phyloP scores from a whole-genome alignment of 2,888 invertebrate genomes.

The Epistrophe grossulariae region DNA sequence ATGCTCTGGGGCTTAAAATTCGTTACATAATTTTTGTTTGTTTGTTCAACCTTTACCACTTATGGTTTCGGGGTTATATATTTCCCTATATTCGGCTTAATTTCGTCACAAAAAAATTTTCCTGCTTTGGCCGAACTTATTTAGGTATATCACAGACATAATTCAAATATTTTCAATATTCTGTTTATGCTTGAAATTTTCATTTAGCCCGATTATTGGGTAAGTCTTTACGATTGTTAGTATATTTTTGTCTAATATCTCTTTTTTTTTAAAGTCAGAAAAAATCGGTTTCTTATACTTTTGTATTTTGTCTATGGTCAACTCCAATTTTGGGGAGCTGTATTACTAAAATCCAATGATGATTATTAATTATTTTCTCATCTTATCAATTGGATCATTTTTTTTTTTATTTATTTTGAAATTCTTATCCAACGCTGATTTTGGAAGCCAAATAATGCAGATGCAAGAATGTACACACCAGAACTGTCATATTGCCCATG shows the following conservation, averaged over 20 bases:
- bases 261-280: conserved; percentile 14
- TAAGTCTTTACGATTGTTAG: conserved; percentile 7
- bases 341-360: conserved; percentile 7
- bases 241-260: conserved; percentile 7
- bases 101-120: conserved; percentile 2
- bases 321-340: conserved; percentile 2
- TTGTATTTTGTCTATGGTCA: conserved; percentile 1
- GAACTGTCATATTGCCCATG: conserved; percentile 90
- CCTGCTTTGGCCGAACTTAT: conserved; percentile 56
- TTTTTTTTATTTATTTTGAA: conserved; percentile 26
- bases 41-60: background rate
- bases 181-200: conserved; percentile 29
- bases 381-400: conserved; percentile 11
- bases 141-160: conserved; percentile 61
- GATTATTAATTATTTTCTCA: conserved; percentile 18
- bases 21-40: background rate
- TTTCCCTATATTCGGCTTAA: conserved; percentile 5
- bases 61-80: background rate
- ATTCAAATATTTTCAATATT: conserved; percentile 49
- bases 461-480: conserved; percentile 88
- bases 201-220: conserved; percentile 2
- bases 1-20: background rate
- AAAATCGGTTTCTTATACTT: background rate
- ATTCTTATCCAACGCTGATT: conserved; percentile 80
- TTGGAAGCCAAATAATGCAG: conserved; percentile 87